Evolutionary conservation across 2,113 vertebrate species (phyloP).

Genomic region (Cololabis saira): DNA sequence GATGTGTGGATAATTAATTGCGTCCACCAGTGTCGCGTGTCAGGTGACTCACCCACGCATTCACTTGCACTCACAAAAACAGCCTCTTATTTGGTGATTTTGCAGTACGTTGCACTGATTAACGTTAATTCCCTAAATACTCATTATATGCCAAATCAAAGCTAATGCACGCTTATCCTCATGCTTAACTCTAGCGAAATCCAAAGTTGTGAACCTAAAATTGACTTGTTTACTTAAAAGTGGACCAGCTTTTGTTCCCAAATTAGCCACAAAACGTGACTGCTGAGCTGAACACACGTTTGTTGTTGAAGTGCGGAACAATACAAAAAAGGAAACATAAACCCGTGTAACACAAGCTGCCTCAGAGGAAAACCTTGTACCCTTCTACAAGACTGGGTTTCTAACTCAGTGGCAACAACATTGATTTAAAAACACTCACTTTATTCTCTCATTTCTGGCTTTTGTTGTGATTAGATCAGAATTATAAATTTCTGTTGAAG

Average conservation of each 20-base stretch:
- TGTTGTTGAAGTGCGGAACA: background rate
- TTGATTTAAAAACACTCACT: background rate
- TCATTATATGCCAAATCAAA: background rate
- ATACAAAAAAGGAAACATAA: constrained; percentile 13
- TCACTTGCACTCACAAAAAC: constrained; percentile 20
- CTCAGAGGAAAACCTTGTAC: background rate
- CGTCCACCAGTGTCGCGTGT: constrained; percentile 33
- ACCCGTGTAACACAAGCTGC: background rate
- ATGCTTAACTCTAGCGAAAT: constrained; percentile 2
- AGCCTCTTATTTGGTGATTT: constrained; percentile 28
- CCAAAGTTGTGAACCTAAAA: constrained; percentile 6
- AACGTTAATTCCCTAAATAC: background rate
- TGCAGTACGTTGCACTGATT: constrained; percentile 19
- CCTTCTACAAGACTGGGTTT: background rate
- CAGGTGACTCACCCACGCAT: constrained; percentile 57
- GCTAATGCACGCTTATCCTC: background rate
- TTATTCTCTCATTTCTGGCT: background rate
- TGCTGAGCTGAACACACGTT: constrained; percentile 1
- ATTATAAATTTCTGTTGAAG: background rate
- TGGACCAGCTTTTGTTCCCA: background rate
- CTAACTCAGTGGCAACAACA: too few relatives aligned
- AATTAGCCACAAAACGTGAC: background rate
- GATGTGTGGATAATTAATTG: constrained; percentile 62
- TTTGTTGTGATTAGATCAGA: constrained; percentile 1
- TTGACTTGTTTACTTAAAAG: constrained; percentile 4